Base-by-base conservation (phyloP, 1,140 invertebrate species). In the Caenorhabditis elegans region DNA sequence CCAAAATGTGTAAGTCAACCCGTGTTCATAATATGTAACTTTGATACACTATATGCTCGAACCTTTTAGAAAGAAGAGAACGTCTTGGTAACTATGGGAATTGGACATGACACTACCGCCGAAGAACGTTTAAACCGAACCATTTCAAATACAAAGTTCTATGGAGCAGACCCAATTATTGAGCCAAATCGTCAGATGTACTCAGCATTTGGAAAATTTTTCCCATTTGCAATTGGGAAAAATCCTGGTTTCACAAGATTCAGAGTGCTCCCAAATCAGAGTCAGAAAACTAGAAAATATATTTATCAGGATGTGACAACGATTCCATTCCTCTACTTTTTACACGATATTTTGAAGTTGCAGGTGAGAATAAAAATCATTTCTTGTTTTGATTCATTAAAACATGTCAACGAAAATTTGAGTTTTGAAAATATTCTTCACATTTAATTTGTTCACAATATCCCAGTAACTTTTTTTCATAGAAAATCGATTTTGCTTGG, bases 21-120 rank as follows among this genome's bases (percentile, higher is more conserved):
- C n/a, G n/a, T n/a, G n/a, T n/a, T n/a, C n/a, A n/a, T n/a, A n/a
- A n/a, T n/a, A n/a, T n/a, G n/a, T n/a, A n/a, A n/a, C n/a, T n/a
- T n/a, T n/a, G n/a, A n/a, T n/a, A n/a, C n/a, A n/a, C n/a, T n/a
- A n/a, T n/a, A n/a, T n/a, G n/a, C n/a, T n/a, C n/a, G n/a, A 11
- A 2, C 31, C 24, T 76, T 76, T 28, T 22, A 46, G 70, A 76
- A 47, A 28, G 76, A 49, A 78, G 76, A 49, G 47, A 78, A 78
- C 6, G 43, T 79, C 11, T 19, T 79, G 2, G 39, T 79, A 10
- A 79, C 77, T 31, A 26, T 79, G 2, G 77, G 77, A 24, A 43
- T 79, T n/a, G 77, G 77, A 6, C 77, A 79, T n/a, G 77, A 79
- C 28, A 79, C 77, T 15, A 22, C n/a, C 24, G 77, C 77, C 8